These are phyloP conservation scores for Xyliphius kryptos DNA, from an alignment of 2,113 vertebrate species.

Conservation along the genomic window DNA sequence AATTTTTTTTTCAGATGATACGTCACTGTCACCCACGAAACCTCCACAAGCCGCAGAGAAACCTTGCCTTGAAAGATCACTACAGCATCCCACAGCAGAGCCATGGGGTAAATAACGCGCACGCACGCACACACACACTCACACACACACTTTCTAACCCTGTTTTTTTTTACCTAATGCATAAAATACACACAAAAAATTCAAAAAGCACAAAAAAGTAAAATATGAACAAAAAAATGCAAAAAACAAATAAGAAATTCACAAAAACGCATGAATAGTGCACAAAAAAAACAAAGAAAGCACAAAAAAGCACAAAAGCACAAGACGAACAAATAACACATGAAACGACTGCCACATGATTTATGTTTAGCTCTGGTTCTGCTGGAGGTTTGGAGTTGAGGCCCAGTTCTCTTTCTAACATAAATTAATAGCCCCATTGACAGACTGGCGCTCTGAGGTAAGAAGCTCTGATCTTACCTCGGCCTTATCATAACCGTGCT, in stretches of 20 bases:
- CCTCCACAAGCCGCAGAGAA: constrained; percentile 29
- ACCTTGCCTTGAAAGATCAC: constrained; percentile 33
- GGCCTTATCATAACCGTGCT: background rate
- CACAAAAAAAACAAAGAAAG: too few species aligned
- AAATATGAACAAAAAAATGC: too few species aligned
- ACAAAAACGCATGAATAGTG: too few species aligned
- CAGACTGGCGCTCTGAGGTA: background rate
- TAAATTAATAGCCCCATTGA: background rate
- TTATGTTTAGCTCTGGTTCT: background rate
- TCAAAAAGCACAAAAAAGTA: too few species aligned
- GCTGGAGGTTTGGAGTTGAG: background rate
- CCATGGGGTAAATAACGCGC: constrained; percentile 41
- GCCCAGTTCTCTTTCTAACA: background rate
- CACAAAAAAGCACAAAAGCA: too few species aligned
- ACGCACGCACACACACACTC: constrained; percentile 7
- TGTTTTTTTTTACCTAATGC: too few species aligned
- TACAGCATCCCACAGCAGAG: constrained; percentile 32
- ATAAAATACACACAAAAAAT: too few species aligned
- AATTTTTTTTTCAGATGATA: constrained; percentile 44
- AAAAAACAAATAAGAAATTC: too few species aligned
- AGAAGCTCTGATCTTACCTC: background rate
- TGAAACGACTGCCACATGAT: background rate
- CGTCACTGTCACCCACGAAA: constrained; percentile 31
- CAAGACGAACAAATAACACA: too few species aligned
- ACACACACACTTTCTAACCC: background rate